Evolutionary conservation across 2,888 invertebrate species (phyloP), one percentile per base, ranked within the genome.

Genomic region (Ormyrus rosae): DNA sequence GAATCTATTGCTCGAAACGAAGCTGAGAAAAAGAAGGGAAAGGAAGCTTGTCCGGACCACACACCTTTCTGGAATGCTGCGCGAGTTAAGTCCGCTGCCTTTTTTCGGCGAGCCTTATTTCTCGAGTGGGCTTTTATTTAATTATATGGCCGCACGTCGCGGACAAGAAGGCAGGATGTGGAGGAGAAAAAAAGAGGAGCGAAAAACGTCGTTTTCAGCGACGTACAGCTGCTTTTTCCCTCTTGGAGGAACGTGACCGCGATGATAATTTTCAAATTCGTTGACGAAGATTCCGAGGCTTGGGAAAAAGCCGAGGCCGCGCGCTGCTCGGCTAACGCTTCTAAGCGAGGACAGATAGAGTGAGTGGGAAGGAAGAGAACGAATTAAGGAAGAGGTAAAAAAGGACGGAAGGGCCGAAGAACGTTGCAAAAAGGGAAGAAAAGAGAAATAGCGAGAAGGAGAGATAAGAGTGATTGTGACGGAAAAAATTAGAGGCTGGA

Each of bases 81-180:
- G 48, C 58, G 6, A 34, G 34, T 34, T 34, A 34, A 34, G 34
- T 19, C 50, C n/a, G 2, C n/a, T n/a, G 60, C 11, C 11, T 53
- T 19, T 53, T 65, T 70, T 56, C 53, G 10, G 34, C 34, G 0
- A 34, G 34, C 53, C 64, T 51, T 48, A 46, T 34, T 11, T 70
- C 63, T 19, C 67, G 60, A 58, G 72, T 78, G 67, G 61, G 70
- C 81, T 84, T 83, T 83, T 83, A 85, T 85, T 85, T 84, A 85
- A 85, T 85, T 85, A 85, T 69, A 77, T 68, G 72, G 60, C 65
- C 60, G 13, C 34, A 34, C 60, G 67, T 55, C 58, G 72, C 78
- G 72, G 51, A 68, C 67, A 79, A 83, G 81, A 81, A 80, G 78
- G 46, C 53, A 45, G 34, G 34, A 34, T 34, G 34, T 34, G 34